phyloP scores from a whole-genome alignment of 2,888 invertebrate genomes.

The Chironomus tentans region DNA sequence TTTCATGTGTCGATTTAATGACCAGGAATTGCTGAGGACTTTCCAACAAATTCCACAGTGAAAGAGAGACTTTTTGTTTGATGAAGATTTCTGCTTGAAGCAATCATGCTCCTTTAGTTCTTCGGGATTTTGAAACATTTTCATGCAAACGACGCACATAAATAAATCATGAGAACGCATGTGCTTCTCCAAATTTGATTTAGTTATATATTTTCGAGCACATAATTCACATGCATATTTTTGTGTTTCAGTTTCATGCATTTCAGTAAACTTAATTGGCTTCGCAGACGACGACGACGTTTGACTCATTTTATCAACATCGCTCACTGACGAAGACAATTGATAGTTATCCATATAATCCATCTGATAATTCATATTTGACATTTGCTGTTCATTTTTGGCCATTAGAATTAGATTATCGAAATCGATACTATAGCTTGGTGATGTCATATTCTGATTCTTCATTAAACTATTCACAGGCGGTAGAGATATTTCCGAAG shows the following conservation, averaged over 20 bases:
- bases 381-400: constrained; percentile 14
- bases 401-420: constrained; percentile 26
- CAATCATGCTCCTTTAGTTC: constrained; percentile 26
- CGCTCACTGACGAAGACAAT: neutral
- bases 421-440: constrained; percentile 14
- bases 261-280: constrained; percentile 16
- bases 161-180: constrained; percentile 31
- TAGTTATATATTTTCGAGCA: constrained; percentile 30
- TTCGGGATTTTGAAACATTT: constrained; percentile 31
- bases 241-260: constrained; percentile 24
- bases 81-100: constrained; percentile 20
- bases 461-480: constrained; percentile 28
- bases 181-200: constrained; percentile 31
- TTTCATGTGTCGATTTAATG: constrained; percentile 30
- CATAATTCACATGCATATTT: constrained; percentile 31
- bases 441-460: constrained; percentile 4
- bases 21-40: constrained; percentile 30
- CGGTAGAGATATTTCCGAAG: constrained; percentile 28
- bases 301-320: constrained; percentile 9
- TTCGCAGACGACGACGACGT: neutral
- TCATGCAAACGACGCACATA: constrained; percentile 29
- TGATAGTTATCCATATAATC: constrained; percentile 16
- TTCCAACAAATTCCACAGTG: constrained; percentile 30
- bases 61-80: constrained; percentile 26
- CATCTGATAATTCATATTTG: neutral